Evolutionary conservation across 2,797 vertebrate genomes (phyloP), one percentile per base, ranked within the genome.

Genomic region (Xiphorhynchus erythropygius): DNA sequence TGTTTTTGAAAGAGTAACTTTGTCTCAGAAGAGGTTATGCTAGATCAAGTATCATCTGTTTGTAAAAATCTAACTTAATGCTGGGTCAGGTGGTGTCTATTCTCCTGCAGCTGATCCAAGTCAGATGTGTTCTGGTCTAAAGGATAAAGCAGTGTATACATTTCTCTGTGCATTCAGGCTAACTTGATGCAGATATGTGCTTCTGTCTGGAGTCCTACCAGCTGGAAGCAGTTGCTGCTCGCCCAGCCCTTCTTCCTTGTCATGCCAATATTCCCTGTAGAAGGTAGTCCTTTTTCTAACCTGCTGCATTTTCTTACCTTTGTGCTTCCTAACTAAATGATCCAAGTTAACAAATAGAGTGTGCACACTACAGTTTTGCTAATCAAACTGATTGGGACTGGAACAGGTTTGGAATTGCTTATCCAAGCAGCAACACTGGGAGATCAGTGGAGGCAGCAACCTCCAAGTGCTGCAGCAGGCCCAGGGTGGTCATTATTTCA

Each of bases 1-100:
- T 10, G 7, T 22, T 81, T 90, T 46, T 37, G 68, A 86, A 77
- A 62, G 69, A 75, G 76, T 24, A 84, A 9, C 79, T 90, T 81
- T 78, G 53, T 81, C 69, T 94, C 50, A 6, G 14, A 69, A 81
- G 73, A 85, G 49, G 57, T 87, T 88, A 35, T 86, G 69, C 62
- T 88, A 65, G 46, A 93, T 86, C 87, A 47, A 70, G 62, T 32
- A 71, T 91, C 73, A 47, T 81, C 83, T 85, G 49, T 81, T 94
- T 64, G 49, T 69, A 57, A 57, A 77, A 78, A 39, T 53, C 32
- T 42, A 47, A 53, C 71, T 37, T 67, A 56, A 18, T 47, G 90
- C 76, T 56, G 71, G 65, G 79, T 88, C 87, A 86, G 89, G 53
- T 53, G 50, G 28, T 74, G 78, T 25, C 71, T 71, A 0, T 56